A percentile compares a stretch with the other conserved stretches of the same genome.
Conservation (phyloP, 1,140 invertebrate species). For the Drosophila willistoni region DNA sequence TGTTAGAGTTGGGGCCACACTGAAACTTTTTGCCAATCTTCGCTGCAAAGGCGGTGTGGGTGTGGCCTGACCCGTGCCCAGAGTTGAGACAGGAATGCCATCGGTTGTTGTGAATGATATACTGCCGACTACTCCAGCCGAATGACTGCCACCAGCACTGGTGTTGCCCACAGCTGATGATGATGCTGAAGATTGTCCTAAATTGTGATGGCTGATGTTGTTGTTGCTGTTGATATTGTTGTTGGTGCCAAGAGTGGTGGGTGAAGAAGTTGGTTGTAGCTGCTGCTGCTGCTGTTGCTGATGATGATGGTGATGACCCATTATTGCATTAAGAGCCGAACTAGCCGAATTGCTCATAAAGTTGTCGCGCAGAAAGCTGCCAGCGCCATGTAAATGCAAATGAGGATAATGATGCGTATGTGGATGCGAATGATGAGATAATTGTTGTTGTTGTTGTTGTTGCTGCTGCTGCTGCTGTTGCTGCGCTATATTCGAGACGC, state of each 20-base stretch:
- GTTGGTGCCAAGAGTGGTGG: slow-evolving; percentile 29
- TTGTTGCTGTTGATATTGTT: slow-evolving; percentile 41
- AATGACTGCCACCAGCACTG: slow-evolving; percentile 74
- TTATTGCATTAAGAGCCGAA: slow-evolving; percentile 74
- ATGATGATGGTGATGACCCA: slow-evolving; percentile 65
- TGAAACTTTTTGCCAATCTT: slow-evolving; percentile 94
- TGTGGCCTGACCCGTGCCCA: slow-evolving; percentile 82
- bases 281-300: slow-evolving; percentile 34
- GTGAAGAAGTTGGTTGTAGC: slow-evolving; percentile 27
- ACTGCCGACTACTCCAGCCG: slow-evolving; percentile 72
- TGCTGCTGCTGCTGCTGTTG: slow-evolving; percentile 50
- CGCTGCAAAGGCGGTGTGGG: slow-evolving; percentile 92
- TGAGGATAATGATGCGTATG: slow-evolving; percentile 72
- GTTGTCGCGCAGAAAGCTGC: slow-evolving; percentile 75
- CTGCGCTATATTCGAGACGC: slow-evolving; percentile 59
- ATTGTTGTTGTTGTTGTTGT: slow-evolving; percentile 39
- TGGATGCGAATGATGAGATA: slow-evolving; percentile 49
- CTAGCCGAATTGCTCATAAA: slow-evolving; percentile 80
- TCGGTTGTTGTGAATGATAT: slow-evolving; percentile 64
- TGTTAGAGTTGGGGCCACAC: slow-evolving; percentile 88
- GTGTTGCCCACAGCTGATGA: slow-evolving; percentile 50
- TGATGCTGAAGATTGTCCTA: slow-evolving; percentile 8
- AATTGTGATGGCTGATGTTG: slow-evolving; percentile 30
- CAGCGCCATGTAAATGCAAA: slow-evolving; percentile 77
- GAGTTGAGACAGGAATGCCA: slow-evolving; percentile 24